Evolutionary conservation across 2,113 vertebrate species (phyloP).

Genomic region (Tupaia tana): DNA sequence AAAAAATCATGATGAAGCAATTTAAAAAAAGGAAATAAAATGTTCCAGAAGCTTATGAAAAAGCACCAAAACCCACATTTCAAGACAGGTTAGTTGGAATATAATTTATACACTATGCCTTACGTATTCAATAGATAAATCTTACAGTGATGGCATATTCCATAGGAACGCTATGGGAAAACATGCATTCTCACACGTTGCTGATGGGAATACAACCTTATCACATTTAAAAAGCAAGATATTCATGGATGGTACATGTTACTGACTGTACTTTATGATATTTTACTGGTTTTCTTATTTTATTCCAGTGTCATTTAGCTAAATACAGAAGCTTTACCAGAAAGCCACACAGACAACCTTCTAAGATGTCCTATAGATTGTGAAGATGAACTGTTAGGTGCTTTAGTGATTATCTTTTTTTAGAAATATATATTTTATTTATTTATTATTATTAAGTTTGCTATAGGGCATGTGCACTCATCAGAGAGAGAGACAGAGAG

Average conservation of each 20-base stretch:
- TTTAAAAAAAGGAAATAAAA: not conserved
- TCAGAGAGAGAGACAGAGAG: too few species aligned
- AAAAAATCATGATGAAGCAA: not conserved
- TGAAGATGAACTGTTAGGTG: not conserved
- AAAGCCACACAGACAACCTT: not conserved
- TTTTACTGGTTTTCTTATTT: not conserved
- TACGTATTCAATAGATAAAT: not conserved
- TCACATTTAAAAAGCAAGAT: not conserved
- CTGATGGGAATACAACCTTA: not conserved
- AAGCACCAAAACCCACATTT: not conserved
- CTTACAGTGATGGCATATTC: not conserved
- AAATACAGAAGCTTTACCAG: not conserved
- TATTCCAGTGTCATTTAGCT: not conserved
- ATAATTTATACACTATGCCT: not conserved
- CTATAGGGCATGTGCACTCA: too few species aligned
- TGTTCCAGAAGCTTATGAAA: not conserved
- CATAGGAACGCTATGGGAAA: not conserved
- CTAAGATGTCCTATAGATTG: not conserved
- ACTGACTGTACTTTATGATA: not conserved
- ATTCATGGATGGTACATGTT: not conserved
- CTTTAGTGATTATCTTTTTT: not conserved
- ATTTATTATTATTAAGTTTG: too few species aligned
- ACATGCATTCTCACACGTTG: not conserved
- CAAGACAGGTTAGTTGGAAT: not conserved
- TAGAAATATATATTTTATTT: too few species aligned